Conservation (phyloP, 2,797 vertebrate species). For the Emydoidea blandingii region DNA sequence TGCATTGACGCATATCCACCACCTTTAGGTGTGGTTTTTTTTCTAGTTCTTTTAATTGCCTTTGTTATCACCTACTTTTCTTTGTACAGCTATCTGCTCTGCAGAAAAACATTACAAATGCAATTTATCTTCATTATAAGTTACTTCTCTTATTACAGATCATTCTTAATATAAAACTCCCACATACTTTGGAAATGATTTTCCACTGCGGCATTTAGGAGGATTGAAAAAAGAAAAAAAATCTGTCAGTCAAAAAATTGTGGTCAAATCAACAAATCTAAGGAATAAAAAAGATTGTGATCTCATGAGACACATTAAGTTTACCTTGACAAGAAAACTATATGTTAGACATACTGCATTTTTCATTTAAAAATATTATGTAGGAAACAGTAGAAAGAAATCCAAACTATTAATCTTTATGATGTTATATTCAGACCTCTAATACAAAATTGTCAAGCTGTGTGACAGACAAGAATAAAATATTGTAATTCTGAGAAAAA, state of each 20-base stretch:
- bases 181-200: background rate
- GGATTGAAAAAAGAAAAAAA: background rate
- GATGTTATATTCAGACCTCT: background rate
- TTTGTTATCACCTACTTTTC: background rate
- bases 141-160: background rate
- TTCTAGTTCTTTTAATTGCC: background rate
- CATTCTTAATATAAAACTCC: fast-evolving
- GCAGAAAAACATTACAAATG: background rate
- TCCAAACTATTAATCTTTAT: background rate
- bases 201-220: background rate
- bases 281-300: background rate
- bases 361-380: background rate
- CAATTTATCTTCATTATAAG: fast-evolving
- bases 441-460: background rate
- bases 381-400: background rate
- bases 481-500: background rate
- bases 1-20: background rate
- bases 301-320: background rate
- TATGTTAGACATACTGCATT: background rate
- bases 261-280: background rate
- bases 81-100: background rate
- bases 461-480: background rate
- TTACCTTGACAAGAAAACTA: background rate
- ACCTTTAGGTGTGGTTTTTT: background rate
- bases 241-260: background rate